phyloP scores from a whole-genome alignment of 2,888 invertebrate species.

The Amorpha juglandis region DNA sequence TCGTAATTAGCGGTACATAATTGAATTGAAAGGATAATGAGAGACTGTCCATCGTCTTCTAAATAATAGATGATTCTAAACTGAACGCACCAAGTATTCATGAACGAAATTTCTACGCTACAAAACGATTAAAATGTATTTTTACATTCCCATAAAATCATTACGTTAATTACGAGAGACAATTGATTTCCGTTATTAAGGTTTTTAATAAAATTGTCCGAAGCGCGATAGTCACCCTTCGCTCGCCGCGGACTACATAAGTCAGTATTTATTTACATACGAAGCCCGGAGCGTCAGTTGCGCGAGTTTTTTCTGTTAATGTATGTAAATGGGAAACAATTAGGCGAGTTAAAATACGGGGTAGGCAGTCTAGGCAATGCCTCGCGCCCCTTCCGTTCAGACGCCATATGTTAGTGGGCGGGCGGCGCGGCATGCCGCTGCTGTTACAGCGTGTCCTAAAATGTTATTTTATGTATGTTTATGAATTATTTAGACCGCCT shows the following conservation, averaged over 20 bases:
- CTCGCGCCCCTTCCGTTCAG: slow-evolving; percentile 70
- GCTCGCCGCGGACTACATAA: slow-evolving; percentile 49
- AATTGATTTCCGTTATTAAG: slow-evolving; percentile 76
- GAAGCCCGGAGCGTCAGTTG: slow-evolving; percentile 72
- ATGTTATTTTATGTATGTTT: slow-evolving; percentile 11
- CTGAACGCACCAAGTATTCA: slow-evolving; percentile 54
- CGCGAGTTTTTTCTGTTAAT: slow-evolving; percentile 77
- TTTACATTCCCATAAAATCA: slow-evolving; percentile 56
- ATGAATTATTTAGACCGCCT: not conserved
- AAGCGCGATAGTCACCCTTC: slow-evolving; percentile 53
- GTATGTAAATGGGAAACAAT: slow-evolving; percentile 84
- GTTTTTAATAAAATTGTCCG: slow-evolving; percentile 58
- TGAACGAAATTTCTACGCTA: slow-evolving; percentile 52
- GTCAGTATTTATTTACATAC: slow-evolving; percentile 76
- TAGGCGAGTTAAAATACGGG: slow-evolving; percentile 83
- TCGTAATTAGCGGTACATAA: slow-evolving; percentile 74
- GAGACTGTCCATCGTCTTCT: slow-evolving; percentile 57
- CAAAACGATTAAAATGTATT: slow-evolving; percentile 32
- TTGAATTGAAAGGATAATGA: slow-evolving; percentile 76
- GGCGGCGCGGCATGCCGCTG: slow-evolving; percentile 44
- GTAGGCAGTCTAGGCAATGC: slow-evolving; percentile 81
- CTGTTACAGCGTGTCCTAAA: slow-evolving; percentile 44
- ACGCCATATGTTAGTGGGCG: slow-evolving; percentile 79
- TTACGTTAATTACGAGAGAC: slow-evolving; percentile 61
- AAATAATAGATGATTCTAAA: slow-evolving; percentile 66